A percentile compares a stretch with the other conserved stretches of the same genome.
Conservation (phyloP, 2,888 invertebrate species). For the Conistra vaccinii region DNA sequence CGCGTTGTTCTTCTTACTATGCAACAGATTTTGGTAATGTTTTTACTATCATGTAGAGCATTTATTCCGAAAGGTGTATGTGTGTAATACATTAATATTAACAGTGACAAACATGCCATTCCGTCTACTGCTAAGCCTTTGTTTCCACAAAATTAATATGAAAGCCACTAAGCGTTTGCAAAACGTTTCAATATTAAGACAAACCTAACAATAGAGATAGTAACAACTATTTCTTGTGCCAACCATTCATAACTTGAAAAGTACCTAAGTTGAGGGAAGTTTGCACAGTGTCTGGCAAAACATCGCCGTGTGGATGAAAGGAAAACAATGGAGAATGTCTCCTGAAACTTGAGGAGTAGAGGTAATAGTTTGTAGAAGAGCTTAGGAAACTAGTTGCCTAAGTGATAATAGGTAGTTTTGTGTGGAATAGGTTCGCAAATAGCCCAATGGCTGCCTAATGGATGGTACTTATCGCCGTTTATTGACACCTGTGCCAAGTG, state of each 20-base stretch:
- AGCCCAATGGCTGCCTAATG: slow-evolving; percentile 2
- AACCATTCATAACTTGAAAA: slow-evolving; percentile 30
- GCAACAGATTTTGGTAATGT: neutral
- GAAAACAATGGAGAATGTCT: slow-evolving; percentile 35
- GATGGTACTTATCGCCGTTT: neutral
- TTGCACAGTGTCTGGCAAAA: slow-evolving; percentile 12
- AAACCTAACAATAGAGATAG: slow-evolving; percentile 12
- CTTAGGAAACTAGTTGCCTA: slow-evolving; percentile 35
- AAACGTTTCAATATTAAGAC: slow-evolving; percentile 25
- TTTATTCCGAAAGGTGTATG: neutral
- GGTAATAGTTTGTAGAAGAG: slow-evolving; percentile 27
- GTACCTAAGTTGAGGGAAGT: slow-evolving; percentile 22
- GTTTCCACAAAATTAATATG: neutral
- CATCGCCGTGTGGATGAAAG: slow-evolving; percentile 22
- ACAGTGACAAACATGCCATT: neutral
- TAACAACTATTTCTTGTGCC: slow-evolving; percentile 27
- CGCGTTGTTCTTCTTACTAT: neutral
- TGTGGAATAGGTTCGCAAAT: slow-evolving; percentile 8
- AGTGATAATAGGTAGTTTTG: slow-evolving; percentile 34
- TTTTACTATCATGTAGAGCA: neutral
- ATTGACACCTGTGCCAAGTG: slow-evolving; percentile 18
- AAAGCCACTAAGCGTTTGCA: slow-evolving; percentile 21
- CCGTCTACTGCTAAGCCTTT: neutral
- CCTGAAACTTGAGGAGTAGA: slow-evolving; percentile 3
- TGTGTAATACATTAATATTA: neutral